phyloP scores from a whole-genome alignment of 1,140 invertebrate genomes.

The Sitophilus oryzae region DNA sequence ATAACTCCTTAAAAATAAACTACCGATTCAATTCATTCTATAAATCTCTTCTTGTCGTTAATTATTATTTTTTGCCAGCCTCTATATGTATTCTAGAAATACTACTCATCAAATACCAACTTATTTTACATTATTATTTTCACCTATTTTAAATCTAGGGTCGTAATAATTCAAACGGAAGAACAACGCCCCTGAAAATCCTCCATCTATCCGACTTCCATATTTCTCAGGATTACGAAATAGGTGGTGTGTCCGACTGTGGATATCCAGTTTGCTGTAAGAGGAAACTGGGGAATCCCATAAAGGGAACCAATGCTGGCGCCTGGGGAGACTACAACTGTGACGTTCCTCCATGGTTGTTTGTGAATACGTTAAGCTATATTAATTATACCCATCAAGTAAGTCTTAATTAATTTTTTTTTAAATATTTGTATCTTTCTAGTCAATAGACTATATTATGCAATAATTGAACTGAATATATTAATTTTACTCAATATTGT shows the following conservation, averaged over 20 bases:
- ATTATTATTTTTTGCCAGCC: not conserved
- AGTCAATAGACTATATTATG: no score
- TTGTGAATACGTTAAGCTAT: slow-evolving; percentile 55
- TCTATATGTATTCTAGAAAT: not conserved
- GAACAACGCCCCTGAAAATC: slow-evolving; percentile 43
- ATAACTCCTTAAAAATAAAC: no score
- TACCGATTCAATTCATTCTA: no score
- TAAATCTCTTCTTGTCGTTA: no score
- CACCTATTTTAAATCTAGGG: no score
- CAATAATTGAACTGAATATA: no score
- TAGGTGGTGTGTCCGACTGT: slow-evolving; percentile 62
- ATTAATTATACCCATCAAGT: slow-evolving; percentile 53
- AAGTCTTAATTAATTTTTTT: no score
- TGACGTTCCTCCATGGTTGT: slow-evolving; percentile 62
- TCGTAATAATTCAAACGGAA: no score
- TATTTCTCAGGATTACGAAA: slow-evolving; percentile 65
- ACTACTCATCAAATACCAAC: no score
- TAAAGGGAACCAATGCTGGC: slow-evolving; percentile 60
- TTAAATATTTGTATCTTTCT: no score
- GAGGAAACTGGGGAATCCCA: slow-evolving; percentile 30
- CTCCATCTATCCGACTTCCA: slow-evolving; percentile 77
- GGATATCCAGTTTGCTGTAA: slow-evolving; percentile 74
- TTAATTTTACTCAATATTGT: no score
- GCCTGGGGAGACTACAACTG: slow-evolving; percentile 75
- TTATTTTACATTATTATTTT: no score